phyloP scores from a whole-genome alignment of 2,888 invertebrate species.

The Epsilonema sp. region DNA sequence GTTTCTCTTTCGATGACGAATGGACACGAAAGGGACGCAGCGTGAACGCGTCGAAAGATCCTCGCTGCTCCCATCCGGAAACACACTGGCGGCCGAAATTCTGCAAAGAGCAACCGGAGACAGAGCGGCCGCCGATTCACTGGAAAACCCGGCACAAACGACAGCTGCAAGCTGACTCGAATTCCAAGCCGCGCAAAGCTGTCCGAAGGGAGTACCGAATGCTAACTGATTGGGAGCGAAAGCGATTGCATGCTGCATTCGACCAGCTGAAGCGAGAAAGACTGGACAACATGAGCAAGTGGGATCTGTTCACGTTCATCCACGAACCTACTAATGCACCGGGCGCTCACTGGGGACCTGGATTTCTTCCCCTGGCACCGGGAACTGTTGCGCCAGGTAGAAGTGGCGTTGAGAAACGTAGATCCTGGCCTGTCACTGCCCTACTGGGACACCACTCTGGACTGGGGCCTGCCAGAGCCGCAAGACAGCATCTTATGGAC shows the following conservation, averaged over 20 bases:
- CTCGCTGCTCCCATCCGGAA: no score
- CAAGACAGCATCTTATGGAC: conserved; percentile 23
- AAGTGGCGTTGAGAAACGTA: conserved; percentile 8
- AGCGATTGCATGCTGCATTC: conserved; percentile 17
- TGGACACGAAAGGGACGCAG: no score
- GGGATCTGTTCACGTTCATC: conserved; percentile 22
- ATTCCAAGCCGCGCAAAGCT: no score
- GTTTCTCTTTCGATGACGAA: no score
- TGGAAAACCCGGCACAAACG: no score
- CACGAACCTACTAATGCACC: conserved; percentile 25
- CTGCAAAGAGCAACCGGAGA: no score
- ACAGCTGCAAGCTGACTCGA: no score
- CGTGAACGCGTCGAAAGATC: no score
- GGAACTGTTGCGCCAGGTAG: conserved; percentile 25
- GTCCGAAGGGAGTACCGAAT: conserved; percentile 20
- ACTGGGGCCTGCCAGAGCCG: conserved; percentile 22
- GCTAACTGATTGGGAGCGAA: conserved; percentile 15
- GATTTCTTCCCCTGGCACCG: conserved; percentile 20
- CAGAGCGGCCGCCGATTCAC: no score
- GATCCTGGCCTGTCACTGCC: conserved; percentile 16
- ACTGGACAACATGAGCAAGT: conserved; percentile 23
- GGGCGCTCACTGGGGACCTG: conserved; percentile 14
- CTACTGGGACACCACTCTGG: conserved; percentile 20
- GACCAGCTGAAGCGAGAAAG: conserved; percentile 16
- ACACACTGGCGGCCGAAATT: no score